A percentile compares a stretch with the other conserved stretches of the same genome.
Evolutionary conservation across 2,888 invertebrate species (phyloP).

Genomic region (Trachelus iudaicus): DNA sequence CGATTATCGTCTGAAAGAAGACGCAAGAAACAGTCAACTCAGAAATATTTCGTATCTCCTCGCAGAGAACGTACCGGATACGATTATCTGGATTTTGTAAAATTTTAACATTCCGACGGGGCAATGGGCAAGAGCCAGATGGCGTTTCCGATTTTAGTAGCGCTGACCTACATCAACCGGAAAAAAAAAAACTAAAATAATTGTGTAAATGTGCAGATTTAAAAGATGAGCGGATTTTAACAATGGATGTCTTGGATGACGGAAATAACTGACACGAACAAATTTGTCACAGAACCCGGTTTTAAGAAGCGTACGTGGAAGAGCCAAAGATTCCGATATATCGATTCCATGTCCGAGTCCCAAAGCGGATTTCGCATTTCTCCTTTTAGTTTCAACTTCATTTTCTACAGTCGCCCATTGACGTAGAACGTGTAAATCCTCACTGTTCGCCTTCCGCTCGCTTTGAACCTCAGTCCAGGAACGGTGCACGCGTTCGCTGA

Average conservation of each 20-base stretch:
- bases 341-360: neutral
- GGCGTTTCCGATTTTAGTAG: neutral
- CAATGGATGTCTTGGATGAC: neutral
- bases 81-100: no score
- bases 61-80: no score
- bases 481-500: neutral
- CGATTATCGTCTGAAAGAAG: neutral
- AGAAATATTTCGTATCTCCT: no score
- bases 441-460: neutral
- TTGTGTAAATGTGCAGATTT: neutral
- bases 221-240: neutral
- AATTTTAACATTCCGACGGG: no score
- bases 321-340: neutral
- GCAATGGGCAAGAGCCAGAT: no score
- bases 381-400: conserved; percentile 4
- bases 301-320: neutral
- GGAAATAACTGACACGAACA: neutral
- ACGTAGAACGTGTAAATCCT: neutral
- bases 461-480: neutral
- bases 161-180: neutral
- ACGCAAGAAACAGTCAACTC: no score
- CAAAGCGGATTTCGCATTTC: conserved; percentile 8
- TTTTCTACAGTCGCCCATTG: conserved; percentile 38
- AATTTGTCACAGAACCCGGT: neutral
- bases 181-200: neutral